phyloP scores from a whole-genome alignment of 2,888 invertebrate genomes.

The Drosophila nigritarsus region DNA sequence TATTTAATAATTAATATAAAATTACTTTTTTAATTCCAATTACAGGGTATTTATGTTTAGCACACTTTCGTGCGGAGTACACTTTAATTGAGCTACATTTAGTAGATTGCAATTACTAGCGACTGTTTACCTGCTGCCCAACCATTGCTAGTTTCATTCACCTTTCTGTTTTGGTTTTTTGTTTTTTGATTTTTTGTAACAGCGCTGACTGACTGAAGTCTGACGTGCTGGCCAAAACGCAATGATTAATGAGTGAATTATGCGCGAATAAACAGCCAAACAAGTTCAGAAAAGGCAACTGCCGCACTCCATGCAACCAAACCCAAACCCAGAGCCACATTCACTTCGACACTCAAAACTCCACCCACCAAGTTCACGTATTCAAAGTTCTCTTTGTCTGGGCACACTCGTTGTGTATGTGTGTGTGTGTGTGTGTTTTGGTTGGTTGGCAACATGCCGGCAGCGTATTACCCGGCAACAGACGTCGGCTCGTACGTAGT shows the following conservation, averaged over 20 bases:
- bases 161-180: conserved; percentile 23
- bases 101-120: conserved; percentile 18
- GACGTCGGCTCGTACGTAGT: conserved; percentile 69
- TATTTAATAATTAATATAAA: neutral
- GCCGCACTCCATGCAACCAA: conserved; percentile 1
- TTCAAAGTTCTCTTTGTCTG: conserved; percentile 75
- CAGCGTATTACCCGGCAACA: conserved; percentile 72
- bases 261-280: conserved; percentile 81
- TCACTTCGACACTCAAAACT: neutral
- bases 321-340: neutral
- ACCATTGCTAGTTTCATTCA: conserved; percentile 52
- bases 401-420: conserved; percentile 25
- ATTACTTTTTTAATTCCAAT: neutral
- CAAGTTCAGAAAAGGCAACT: conserved; percentile 67
- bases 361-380: conserved; percentile 11
- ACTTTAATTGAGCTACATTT: neutral
- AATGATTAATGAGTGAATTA: conserved; percentile 82
- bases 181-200: conserved; percentile 11
- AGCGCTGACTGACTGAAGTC: conserved; percentile 36
- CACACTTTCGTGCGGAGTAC: neutral
- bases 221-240: conserved; percentile 75
- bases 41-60: neutral
- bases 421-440: conserved; percentile 44
- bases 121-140: conserved; percentile 25
- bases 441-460: conserved; percentile 78